Evolutionary conservation across 2,113 vertebrate genomes (phyloP), one percentile per base, ranked within the genome.

Genomic region (Pogona vitticeps): DNA sequence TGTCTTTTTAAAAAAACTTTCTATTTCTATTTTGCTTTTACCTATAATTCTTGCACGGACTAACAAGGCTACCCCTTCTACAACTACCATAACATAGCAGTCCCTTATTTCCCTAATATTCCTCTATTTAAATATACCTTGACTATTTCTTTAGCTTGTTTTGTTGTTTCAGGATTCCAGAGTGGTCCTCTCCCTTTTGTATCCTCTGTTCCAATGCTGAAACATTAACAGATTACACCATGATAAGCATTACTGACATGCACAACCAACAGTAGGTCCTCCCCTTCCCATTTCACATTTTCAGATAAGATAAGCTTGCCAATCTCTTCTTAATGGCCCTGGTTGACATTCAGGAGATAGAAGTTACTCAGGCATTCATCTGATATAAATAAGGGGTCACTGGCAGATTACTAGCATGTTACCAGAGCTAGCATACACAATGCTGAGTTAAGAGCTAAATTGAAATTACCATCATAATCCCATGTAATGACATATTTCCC

Each of bases 151-250:
- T 84, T 89, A 23, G 23, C 18, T 82, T 88, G 82, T 33, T 76
- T 84, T 0, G 21, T 42, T 72, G 59, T 42, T 79, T 86, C 93
- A 87, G 58, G 26, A 68, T 87, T 56, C 80, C 42, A 38, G 14
- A 9, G 82, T 72, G 12, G 0, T 42, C 91, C 36, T 84, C 84
- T 77, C 7, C 75, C 88, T n/a, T 77, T 80, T 88, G 83, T 83
- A 67, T 85, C 86, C 31, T 89, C 70, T 63, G 1, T 31, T 91
- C 82, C 84, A 36, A 80, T 70, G 52, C 95, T 95, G 81, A 92
- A 95, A 94, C 52, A 18, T 76, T 28, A 89, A 80, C 61, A 56
- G 17, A 91, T n/a, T 31, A 70, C 31, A 70, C 12, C n/a, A 5
- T 70, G n/a, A 2, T 33, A 70, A 67, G 23, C 26, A 9, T 67